Base-by-base conservation (phyloP, 2,797 vertebrate species). In the Karalla daura region DNA sequence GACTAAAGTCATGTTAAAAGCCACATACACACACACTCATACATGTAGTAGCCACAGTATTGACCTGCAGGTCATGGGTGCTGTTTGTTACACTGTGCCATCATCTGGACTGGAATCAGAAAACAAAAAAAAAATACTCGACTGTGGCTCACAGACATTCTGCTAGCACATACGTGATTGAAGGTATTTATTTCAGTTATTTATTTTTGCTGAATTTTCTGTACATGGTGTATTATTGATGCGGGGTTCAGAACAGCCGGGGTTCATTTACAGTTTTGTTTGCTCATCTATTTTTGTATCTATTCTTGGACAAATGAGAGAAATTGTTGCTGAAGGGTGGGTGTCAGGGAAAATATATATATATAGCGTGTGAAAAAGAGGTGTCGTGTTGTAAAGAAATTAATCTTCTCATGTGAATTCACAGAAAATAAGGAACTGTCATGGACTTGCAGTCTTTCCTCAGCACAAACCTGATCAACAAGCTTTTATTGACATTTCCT, bases 101-200 rank as follows among this genome's bases (percentile, higher is more conserved):
- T 84, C 56, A 36, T 73, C 61, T 70, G 44, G 70, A 64, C 62
- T 61, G 54, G 40, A 37, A 77, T 28, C 37, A 36, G 70, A 79
- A 49, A 52, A 63, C 55, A 37, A 15, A 50, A 50, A 21, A 49
- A 60, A 10, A 70, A 63, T 58, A 20, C 59, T 55, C 12, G 54
- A 1, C 58, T 67, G 71, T 70, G 54, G 58, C 40, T 61, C 64
- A 54, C 30, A 59, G 58, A 86, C 63, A 49, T 58, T 56, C 54
- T 76, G 23, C 75, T 56, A 60, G 35, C 39, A 62, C 32, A 49
- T 79, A 67, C 74, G 86, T 47, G 53, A 78, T 77, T 80, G 14
- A 39, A 74, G 73, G 55, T 91, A 89, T 92, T 92, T 90, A 92
- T 90, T 92, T 76, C 61, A 63, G 47, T 86, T 87, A 91, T 91